Base-by-base conservation (phyloP, 2,888 invertebrate genomes). In the Drosophila limbata region DNA sequence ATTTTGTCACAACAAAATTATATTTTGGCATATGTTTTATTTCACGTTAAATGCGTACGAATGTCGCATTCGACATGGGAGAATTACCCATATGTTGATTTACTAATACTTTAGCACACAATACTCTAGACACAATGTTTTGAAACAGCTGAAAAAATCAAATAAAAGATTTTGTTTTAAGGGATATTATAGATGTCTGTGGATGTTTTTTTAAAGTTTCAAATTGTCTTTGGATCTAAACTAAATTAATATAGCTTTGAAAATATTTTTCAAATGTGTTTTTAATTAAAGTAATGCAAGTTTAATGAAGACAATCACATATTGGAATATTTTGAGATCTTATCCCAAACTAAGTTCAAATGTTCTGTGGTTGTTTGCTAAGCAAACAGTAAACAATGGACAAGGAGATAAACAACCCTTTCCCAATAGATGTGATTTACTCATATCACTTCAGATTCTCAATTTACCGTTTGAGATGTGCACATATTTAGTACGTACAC, bases 341-440 rank as follows among this genome's bases (percentile, higher is more conserved):
- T 35, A n/a, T 21, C 13, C 10, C 2, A 33, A 17, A 60, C 5
- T 17, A 42, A 42, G 5, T 19, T 42, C 19, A 19, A 42, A 4
- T 13, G 8, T n/a, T 19, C 19, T 44, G 21, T n/a, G n/a, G 0
- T 21, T 44, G n/a, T 44, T 44, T 75, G 63, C 59, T 51, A 52
- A 53, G 21, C 57, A 71, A 59, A 64, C 31, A 31, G 31, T 13
- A 44, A 48, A 51, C 21, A 71, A 35, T 48, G 47, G 57, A 56
- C 64, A 50, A 21, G 31, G 31, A 31, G 63, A 72, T 60, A 64
- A 59, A 33, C 48, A 72, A 64, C 76, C 73, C 81, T 86, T 81
- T 75, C 69, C 61, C 67, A 70, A 73, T 56, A 40, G 33, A 19
- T 9, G 17, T 39, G 33, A 19, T 8, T 15, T 44, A 45, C 17